Base-by-base conservation (phyloP, 2,888 invertebrate species). In the Tipula vernalis region DNA sequence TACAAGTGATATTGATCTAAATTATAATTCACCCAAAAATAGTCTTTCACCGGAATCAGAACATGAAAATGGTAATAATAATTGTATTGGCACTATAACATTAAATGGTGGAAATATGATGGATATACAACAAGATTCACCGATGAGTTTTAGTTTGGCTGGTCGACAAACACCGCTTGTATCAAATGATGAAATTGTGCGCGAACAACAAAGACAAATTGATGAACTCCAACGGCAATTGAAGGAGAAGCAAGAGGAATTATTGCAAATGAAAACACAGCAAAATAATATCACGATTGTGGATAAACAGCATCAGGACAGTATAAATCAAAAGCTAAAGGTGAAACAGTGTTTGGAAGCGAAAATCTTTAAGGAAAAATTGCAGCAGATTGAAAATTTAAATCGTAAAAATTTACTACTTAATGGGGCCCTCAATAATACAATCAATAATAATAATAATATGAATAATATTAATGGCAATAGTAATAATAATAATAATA, bases 181-280 rank as follows among this genome's bases (percentile, higher is more conserved):
- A 3, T 89, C 90, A 36, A 93, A 93, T 87, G 96, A 96, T 89
- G 96, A 96, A 89, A 94, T 96, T 87, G 95, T 97, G 86, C 94
- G 95, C 87, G 96, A 97, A 89, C 98, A 98, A 90, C 95, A 96
- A 89, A 94, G 96, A 87, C 95, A 96, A 91, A 98, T 98, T 89
- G 96, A 97, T 89, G 97, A 97, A 89, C 92, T 98, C 85, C 96
- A 98, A 90, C 92, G 97, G 2, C 96, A 97, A 89, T 90, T 97
- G 88, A 95, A 95, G 87, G 94, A 95, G 88, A 96, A 96, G 0
- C 95, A 96, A 88, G 94, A 95, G 89, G 96, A 96, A 90, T 90
- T 96, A 88, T 95, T 96, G 89, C 94, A 94, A 88, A 94, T 94
- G 87, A 90, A 91, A n/a, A 93, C 94, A 88, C 94, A 94, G 87